These are phyloP conservation scores for Caenorhabditis japonica DNA, from an alignment of 2,888 invertebrate species.

Conservation along the genomic window DNA sequence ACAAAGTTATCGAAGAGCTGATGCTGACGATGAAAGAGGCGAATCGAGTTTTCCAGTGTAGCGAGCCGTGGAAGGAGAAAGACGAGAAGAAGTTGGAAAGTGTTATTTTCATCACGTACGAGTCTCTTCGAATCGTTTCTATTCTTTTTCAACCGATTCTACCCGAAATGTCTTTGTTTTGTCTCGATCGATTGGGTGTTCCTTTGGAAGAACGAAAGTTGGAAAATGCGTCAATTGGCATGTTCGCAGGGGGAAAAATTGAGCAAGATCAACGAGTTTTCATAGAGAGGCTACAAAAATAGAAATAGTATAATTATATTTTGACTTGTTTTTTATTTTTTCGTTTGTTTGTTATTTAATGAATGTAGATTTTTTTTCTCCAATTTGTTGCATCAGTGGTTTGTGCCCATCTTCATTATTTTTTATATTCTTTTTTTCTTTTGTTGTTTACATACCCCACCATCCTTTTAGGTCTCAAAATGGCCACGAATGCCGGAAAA, in stretches of 20 bases:
- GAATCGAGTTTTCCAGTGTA: conserved; percentile 87
- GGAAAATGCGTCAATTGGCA: conserved; percentile 53
- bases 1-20: conserved; percentile 84
- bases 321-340: background rate
- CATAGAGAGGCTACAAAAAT: conserved; percentile 49
- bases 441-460: no score
- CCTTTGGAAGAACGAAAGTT: conserved; percentile 48
- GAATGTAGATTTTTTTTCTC: background rate
- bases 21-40: conserved; percentile 85
- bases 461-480: no score
- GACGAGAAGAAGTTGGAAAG: conserved; percentile 79
- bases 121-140: conserved; percentile 86
- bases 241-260: conserved; percentile 27
- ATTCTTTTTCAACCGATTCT: conserved; percentile 89
- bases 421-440: background rate
- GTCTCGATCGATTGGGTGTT: conserved; percentile 80
- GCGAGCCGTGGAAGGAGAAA: conserved; percentile 90
- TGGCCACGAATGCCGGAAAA: conserved; percentile 10
- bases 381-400: background rate
- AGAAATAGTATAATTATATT: background rate
- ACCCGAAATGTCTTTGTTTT: conserved; percentile 83
- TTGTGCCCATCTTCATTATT: background rate
- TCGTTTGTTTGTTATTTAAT: no score
- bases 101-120: conserved; percentile 87
- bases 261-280: conserved; percentile 46